Evolutionary conservation across 2,888 invertebrate genomes (phyloP).

Genomic region (Spialia ferax): DNA sequence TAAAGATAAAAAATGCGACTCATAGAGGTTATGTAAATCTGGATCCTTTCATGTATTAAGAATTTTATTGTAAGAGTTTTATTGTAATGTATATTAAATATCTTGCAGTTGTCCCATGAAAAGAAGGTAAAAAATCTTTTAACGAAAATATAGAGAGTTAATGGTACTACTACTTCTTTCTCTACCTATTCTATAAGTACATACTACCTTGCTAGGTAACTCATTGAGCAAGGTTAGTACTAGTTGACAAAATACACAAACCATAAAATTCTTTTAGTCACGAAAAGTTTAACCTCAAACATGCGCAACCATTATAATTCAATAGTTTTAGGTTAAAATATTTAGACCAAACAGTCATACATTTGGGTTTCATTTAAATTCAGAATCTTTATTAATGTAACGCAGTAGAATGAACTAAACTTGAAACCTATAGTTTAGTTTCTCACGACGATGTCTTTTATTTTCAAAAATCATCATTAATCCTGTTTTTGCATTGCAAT

Average conservation of each 20-base stretch:
- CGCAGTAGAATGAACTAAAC: neutral
- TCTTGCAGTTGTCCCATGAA: neutral
- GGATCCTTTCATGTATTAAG: neutral
- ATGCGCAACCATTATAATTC: neutral
- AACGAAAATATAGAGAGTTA: too few species aligned
- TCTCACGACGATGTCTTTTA: neutral
- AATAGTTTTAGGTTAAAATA: neutral
- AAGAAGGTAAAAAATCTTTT: neutral
- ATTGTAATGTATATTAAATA: too few species aligned
- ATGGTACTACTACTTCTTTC: too few species aligned
- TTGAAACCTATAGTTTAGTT: neutral
- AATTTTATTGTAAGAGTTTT: neutral
- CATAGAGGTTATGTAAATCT: neutral
- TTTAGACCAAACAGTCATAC: too few species aligned
- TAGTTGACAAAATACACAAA: neutral
- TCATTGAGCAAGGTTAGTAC: constrained; percentile 18
- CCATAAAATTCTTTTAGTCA: constrained; percentile 7
- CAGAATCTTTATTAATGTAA: too few species aligned
- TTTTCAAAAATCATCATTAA: neutral
- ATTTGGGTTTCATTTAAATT: too few species aligned
- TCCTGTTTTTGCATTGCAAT: neutral
- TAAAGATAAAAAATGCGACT: neutral
- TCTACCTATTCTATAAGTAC: too few species aligned
- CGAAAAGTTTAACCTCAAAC: neutral
- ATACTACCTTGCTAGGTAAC: neutral